Conservation (phyloP, 2,113 vertebrate genomes). For the Aphyosemion australe region DNA sequence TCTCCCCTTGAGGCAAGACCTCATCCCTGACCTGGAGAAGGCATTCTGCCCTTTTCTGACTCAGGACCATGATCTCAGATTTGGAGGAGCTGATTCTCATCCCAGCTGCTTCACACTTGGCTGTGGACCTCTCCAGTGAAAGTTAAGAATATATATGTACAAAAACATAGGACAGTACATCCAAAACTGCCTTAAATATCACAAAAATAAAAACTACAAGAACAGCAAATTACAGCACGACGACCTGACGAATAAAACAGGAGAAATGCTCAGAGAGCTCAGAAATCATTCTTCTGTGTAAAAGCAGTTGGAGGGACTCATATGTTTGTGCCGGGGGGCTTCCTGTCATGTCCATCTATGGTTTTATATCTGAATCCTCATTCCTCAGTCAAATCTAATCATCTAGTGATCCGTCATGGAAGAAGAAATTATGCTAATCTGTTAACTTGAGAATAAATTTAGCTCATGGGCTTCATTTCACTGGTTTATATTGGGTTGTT, state of each 20-base stretch:
- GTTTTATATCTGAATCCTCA: background rate
- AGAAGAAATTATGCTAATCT: background rate
- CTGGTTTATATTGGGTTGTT: background rate
- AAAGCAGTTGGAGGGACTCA: background rate
- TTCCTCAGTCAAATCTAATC: constrained; percentile 1
- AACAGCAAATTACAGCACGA: background rate
- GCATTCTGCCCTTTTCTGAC: no score
- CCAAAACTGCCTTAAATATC: background rate
- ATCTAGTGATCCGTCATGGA: background rate
- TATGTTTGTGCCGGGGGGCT: background rate
- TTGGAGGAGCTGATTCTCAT: no score
- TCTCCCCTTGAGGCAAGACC: no score
- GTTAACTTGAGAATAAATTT: background rate
- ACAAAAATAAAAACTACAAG: background rate
- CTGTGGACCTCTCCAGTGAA: no score
- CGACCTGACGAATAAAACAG: background rate
- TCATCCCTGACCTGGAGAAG: no score
- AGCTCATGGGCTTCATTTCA: background rate
- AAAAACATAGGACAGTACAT: background rate
- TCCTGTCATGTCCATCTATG: background rate
- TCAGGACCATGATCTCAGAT: no score
- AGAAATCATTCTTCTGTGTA: background rate
- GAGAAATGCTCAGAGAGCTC: background rate
- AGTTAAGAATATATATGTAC: no score
- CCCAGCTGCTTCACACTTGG: no score